phyloP scores from a whole-genome alignment of 2,113 vertebrate species.

The Myanophis thanlyinensis region DNA sequence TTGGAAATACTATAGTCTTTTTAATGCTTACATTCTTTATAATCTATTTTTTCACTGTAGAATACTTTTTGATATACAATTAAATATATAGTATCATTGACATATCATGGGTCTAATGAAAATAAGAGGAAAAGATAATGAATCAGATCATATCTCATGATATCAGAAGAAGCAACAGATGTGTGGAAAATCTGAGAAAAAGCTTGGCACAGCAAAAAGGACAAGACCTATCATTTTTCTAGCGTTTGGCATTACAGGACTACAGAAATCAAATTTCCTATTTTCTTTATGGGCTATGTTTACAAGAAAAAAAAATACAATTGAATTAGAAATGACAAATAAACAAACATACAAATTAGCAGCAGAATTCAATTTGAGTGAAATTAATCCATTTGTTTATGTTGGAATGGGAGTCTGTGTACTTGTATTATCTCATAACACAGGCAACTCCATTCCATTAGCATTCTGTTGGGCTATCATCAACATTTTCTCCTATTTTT shows the following conservation, averaged over 20 bases:
- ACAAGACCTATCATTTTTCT: rapidly evolving
- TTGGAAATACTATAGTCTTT: not conserved
- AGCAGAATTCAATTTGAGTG: not conserved
- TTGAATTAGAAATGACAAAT: not conserved
- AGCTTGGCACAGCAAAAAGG: conserved; percentile 16
- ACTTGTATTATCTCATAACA: not conserved
- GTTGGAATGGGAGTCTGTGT: not conserved
- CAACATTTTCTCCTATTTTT: not conserved
- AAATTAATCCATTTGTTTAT: not conserved
- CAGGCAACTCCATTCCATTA: not conserved
- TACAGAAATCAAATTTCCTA: not conserved
- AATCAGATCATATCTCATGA: conserved; percentile 19
- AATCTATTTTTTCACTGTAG: not conserved
- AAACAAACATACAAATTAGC: not conserved
- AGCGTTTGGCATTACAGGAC: not conserved
- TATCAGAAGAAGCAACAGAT: conserved; percentile 22
- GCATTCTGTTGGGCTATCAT: not conserved
- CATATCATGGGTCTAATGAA: conserved; percentile 8
- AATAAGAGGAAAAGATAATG: conserved; percentile 35
- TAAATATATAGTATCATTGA: not conserved
- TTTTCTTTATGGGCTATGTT: conserved; percentile 20
- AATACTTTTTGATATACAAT: conserved; percentile 19
- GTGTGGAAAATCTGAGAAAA: not conserved
- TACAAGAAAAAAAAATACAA: conserved; percentile 15
- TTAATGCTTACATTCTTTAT: not conserved